Base-by-base conservation (phyloP, 2,113 vertebrate species). In the Ophthalmolycus amberensis region DNA sequence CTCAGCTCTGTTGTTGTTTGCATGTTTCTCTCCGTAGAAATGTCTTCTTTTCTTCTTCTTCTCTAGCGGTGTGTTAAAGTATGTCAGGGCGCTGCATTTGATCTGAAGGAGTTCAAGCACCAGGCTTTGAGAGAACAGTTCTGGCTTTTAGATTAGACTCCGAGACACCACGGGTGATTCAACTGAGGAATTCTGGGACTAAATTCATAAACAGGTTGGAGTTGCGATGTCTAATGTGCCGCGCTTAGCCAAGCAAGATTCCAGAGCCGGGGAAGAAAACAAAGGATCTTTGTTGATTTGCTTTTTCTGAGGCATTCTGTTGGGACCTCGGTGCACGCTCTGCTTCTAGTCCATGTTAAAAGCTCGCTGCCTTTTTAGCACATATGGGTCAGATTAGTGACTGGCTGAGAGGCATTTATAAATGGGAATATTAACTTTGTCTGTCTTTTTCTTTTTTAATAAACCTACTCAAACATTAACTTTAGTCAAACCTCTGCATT, bases 361-460 rank as follows among this genome's bases (percentile, higher is more conserved):
- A 85, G 84, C 82, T 73, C 58, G 73, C 78, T 85, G 85, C 66
- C 56, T 91, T 85, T 60, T 77, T 40, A 59, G 40, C 73, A 56
- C 92, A 90, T 92, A 91, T 92, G 90, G 90, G 60, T 92, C 80
- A 80, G 80, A 90, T 94, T 90, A 93, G 85, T 42, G 82, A 78
- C 67, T 58, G 76, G 76, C 85, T 71, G 70, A 84, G 74, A 84
- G 74, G 80, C 77, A 82, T 86, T 87, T 79, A 16, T 7, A 78
- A 76, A 80, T 18, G 69, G 71, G 56, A 78, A 32, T 12, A 1
- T 74, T 68, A 64, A 52, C 78, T 70, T 72, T 56, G 38, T 52
- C 48, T 78, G 71, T 66, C 20, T 25, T 56, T 80, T 3, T 15
- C 16, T n/a, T 82, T 3, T 15, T 18, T 25, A 56, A 58, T 9